These are phyloP conservation scores for Crotalus helleri DNA, from an alignment of 2,113 vertebrate species.

Conservation along the genomic window DNA sequence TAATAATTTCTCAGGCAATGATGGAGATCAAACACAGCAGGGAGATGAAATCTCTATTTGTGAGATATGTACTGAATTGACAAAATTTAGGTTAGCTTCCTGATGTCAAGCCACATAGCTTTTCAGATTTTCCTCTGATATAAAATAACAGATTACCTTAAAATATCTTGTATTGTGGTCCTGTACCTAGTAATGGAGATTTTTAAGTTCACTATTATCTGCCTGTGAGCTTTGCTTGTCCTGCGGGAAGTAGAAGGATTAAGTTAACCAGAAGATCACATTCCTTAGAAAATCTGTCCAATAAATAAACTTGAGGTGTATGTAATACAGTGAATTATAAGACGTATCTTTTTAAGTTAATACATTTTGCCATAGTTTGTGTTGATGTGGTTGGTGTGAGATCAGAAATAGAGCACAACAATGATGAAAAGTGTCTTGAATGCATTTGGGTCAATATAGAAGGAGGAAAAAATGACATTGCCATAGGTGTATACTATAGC, in stretches of 20 bases:
- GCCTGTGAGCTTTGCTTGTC: conserved; percentile 66
- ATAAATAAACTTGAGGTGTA: conserved; percentile 72
- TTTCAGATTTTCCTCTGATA: conserved; percentile 55
- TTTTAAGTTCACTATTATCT: conserved; percentile 66
- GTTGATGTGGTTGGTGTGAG: conserved; percentile 49
- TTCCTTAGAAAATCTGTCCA: conserved; percentile 68
- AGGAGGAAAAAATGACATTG: no score
- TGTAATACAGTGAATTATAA: conserved; percentile 68
- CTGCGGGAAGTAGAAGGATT: conserved; percentile 72
- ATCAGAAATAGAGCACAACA: not conserved
- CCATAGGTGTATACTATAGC: no score
- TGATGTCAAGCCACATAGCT: conserved; percentile 52
- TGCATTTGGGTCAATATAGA: no score
- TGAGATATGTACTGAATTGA: conserved; percentile 72
- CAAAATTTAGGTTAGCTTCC: conserved; percentile 61
- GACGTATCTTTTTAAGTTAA: conserved; percentile 44
- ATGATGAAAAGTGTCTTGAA: no score
- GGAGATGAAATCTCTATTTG: conserved; percentile 65
- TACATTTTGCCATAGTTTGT: conserved; percentile 13
- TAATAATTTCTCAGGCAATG: conserved; percentile 73
- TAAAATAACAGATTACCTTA: conserved; percentile 68
- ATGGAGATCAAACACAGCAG: conserved; percentile 54
- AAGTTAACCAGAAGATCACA: conserved; percentile 75
- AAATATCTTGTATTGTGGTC: conserved; percentile 49
- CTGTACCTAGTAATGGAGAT: conserved; percentile 51